Percentiles rank a stretch among this genome's conserved stretches.
These are phyloP conservation scores for Slavum lentiscoides DNA, from an alignment of 2,888 invertebrate species.

Conservation along the genomic window DNA sequence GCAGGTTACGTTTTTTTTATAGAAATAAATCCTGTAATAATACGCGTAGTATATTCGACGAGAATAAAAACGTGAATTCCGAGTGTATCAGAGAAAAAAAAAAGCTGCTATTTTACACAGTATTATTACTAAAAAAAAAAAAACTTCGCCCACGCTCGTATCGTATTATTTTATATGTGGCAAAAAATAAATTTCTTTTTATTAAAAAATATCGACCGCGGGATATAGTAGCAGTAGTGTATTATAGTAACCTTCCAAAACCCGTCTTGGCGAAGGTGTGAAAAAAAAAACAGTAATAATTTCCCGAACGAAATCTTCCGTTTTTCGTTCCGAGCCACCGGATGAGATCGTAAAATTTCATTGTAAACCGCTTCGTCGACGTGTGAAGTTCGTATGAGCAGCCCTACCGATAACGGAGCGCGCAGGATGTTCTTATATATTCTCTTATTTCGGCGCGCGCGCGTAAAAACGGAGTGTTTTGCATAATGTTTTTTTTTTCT, in stretches of 20 bases:
- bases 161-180: no score
- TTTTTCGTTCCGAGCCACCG: conserved; percentile 14
- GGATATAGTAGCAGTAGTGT: not conserved
- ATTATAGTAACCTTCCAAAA: no score
- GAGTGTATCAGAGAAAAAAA: no score
- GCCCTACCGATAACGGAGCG: not conserved
- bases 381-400: conserved; percentile 22
- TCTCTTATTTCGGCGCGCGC: not conserved
- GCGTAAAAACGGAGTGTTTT: conserved; percentile 27
- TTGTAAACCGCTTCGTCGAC: conserved; percentile 15
- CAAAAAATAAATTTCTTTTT: no score
- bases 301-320: conserved; percentile 28
- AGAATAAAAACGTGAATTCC: no score
- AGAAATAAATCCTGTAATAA: no score
- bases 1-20: no score
- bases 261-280: not conserved
- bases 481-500: conserved; percentile 33
- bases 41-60: no score
- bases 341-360: conserved; percentile 46
- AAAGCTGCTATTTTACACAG: no score
- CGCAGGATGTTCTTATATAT: conserved; percentile 13
- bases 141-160: no score
- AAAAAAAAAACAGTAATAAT: conserved; percentile 11
- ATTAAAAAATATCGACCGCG: no score
- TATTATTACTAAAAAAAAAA: no score